These are phyloP conservation scores for Xiphydria camelus DNA, from an alignment of 2,888 invertebrate species.

Conservation along the genomic window DNA sequence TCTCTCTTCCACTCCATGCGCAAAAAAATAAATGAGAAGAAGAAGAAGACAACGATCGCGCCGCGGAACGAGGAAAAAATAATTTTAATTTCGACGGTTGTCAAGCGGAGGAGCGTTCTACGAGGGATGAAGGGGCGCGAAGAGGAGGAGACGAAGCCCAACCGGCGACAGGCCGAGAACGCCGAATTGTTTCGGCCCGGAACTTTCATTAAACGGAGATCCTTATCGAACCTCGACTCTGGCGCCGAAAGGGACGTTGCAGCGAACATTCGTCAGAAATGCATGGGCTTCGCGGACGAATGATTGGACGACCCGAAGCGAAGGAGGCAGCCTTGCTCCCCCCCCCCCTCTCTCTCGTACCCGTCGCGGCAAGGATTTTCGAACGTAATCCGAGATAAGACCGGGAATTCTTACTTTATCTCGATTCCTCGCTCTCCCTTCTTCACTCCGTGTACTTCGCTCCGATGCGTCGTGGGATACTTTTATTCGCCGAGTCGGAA, in stretches of 20 bases:
- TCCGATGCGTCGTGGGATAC: constrained; percentile 24
- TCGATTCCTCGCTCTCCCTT: constrained; percentile 38
- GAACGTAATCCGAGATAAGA: constrained; percentile 43
- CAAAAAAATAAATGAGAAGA: too few relatives aligned
- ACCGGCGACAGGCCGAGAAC: too few relatives aligned
- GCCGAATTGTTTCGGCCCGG: constrained; percentile 34
- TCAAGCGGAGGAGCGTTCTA: too few relatives aligned
- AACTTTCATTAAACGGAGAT: constrained; percentile 50
- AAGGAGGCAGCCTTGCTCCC: constrained; percentile 30
- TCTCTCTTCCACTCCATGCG: too few relatives aligned
- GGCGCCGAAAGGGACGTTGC: constrained; percentile 21
- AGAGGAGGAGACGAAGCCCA: background rate
- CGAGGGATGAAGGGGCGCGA: background rate
- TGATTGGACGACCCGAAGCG: constrained; percentile 29
- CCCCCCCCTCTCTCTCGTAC: too few relatives aligned
- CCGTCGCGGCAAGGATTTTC: constrained; percentile 19
- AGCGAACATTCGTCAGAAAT: constrained; percentile 52
- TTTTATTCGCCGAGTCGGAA: constrained; percentile 10
- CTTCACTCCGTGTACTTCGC: constrained; percentile 37
- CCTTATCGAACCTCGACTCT: constrained; percentile 32
- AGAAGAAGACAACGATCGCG: too few relatives aligned
- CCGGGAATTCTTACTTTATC: constrained; percentile 35
- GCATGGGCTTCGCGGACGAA: constrained; percentile 43
- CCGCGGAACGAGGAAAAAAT: too few relatives aligned
- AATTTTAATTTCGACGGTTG: too few relatives aligned